These are phyloP conservation scores for Paraescarpia echinospica DNA, from an alignment of 1,140 invertebrate species.

Conservation along the genomic window DNA sequence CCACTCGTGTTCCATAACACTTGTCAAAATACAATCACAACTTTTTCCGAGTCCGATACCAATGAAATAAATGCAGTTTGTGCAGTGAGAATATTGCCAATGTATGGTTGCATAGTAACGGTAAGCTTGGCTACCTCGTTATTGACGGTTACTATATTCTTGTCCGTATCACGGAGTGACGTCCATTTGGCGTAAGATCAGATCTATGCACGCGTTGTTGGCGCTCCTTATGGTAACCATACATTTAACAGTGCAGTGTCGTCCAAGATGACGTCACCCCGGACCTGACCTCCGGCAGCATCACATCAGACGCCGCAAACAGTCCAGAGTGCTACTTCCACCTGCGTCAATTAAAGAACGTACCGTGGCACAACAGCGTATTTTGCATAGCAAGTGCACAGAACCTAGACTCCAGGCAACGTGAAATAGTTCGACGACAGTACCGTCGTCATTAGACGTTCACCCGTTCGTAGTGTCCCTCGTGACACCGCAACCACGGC, in stretches of 20 bases:
- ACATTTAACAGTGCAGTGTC: too few species aligned
- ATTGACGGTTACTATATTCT: background rate
- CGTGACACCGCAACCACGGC: slow-evolving; percentile 25
- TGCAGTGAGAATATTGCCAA: background rate
- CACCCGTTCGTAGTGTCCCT: slow-evolving; percentile 21
- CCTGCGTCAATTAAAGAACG: background rate
- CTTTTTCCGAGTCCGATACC: background rate
- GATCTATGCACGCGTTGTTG: background rate
- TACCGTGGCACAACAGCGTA: background rate
- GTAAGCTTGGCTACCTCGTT: background rate
- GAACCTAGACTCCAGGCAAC: background rate
- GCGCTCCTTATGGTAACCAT: background rate
- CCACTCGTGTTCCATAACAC: background rate
- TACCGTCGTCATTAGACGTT: background rate
- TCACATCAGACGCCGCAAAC: background rate
- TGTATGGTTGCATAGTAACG: background rate
- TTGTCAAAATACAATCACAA: background rate
- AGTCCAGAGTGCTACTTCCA: background rate
- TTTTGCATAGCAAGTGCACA: background rate
- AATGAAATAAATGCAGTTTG: background rate
- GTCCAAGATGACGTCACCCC: background rate
- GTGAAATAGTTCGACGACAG: background rate
- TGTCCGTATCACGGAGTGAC: background rate
- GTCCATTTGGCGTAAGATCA: background rate
- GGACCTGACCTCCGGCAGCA: background rate